Percentiles rank a stretch among this genome's conserved stretches.
Evolutionary conservation across 2,113 vertebrate species (phyloP).

Genomic region (Megaleporinus macrocephalus): DNA sequence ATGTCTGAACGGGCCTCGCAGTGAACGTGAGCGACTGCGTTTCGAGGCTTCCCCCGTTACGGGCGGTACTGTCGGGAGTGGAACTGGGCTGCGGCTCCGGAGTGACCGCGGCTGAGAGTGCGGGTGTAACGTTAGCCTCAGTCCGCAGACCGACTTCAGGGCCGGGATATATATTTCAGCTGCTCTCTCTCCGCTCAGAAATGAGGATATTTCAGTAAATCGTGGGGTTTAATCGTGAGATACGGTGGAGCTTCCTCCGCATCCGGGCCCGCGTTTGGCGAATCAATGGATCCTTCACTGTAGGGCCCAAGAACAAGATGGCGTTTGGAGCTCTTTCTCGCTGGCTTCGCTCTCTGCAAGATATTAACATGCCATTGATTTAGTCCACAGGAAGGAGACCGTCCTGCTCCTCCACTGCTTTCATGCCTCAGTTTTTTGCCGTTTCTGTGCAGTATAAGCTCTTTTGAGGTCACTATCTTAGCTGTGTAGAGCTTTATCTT

Average conservation of each 20-base stretch:
- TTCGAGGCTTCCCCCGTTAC: too few relatives aligned
- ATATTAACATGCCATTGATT: conserved; percentile 34
- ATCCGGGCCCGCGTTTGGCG: background rate
- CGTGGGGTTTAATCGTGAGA: background rate
- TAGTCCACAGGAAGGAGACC: conserved; percentile 16
- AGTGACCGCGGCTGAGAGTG: too few relatives aligned
- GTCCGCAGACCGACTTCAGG: too few relatives aligned
- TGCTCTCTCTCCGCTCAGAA: background rate
- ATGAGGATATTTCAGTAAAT: background rate
- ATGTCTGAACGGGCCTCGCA: too few relatives aligned
- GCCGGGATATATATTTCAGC: conserved; percentile 3
- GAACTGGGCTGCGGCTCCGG: background rate
- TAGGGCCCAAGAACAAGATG: conserved; percentile 58
- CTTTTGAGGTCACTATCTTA: too few relatives aligned
- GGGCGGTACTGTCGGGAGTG: too few relatives aligned
- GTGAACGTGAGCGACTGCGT: too few relatives aligned
- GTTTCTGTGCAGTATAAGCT: background rate
- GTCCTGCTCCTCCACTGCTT: background rate
- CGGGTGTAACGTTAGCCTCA: too few relatives aligned
- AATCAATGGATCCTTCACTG: conserved; percentile 42
- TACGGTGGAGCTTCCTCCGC: background rate
- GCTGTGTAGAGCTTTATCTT: too few relatives aligned
- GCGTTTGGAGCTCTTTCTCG: conserved; percentile 45
- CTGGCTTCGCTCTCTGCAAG: conserved; percentile 45
- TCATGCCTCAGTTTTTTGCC: background rate